Percentiles rank a stretch among this genome's conserved stretches.
Conservation (phyloP, 2,888 invertebrate genomes). For the Nemoura dubitans region DNA sequence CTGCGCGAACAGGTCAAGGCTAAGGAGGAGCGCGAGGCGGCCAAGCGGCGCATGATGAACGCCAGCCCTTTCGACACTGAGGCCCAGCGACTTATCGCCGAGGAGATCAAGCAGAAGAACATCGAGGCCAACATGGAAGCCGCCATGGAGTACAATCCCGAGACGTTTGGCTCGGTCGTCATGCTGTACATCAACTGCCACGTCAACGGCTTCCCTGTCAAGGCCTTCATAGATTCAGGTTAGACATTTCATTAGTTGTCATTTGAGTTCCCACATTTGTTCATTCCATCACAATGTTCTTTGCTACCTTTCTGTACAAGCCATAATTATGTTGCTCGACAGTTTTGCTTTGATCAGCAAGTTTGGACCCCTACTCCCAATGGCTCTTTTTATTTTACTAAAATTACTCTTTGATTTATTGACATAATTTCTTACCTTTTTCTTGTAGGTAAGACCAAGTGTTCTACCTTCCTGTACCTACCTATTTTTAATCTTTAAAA, state of each 20-base stretch:
- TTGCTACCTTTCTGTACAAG: too few species aligned
- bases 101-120: constrained; percentile 94
- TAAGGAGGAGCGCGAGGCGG: constrained; percentile 82
- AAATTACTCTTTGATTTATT: too few species aligned
- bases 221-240: constrained; percentile 98
- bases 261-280: too few species aligned
- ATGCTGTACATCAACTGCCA: constrained; percentile 98
- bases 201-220: constrained; percentile 96
- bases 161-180: constrained; percentile 96
- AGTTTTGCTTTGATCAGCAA: too few species aligned
- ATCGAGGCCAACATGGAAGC: constrained; percentile 99
- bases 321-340: too few species aligned
- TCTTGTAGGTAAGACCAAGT: too few species aligned
- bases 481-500: too few species aligned
- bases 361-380: too few species aligned
- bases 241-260: constrained; percentile 49
- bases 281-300: too few species aligned
- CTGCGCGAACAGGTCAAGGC: constrained; percentile 84
- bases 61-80: constrained; percentile 97
- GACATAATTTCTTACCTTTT: too few species aligned
- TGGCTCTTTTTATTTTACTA: too few species aligned
- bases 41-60: constrained; percentile 85
- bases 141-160: constrained; percentile 98
- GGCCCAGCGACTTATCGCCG: constrained; percentile 93
- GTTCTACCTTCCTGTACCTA: too few species aligned